A percentile compares a stretch with the other conserved stretches of the same genome.
Evolutionary conservation across 2,113 vertebrate genomes (phyloP).

Genomic region (Solea solea): DNA sequence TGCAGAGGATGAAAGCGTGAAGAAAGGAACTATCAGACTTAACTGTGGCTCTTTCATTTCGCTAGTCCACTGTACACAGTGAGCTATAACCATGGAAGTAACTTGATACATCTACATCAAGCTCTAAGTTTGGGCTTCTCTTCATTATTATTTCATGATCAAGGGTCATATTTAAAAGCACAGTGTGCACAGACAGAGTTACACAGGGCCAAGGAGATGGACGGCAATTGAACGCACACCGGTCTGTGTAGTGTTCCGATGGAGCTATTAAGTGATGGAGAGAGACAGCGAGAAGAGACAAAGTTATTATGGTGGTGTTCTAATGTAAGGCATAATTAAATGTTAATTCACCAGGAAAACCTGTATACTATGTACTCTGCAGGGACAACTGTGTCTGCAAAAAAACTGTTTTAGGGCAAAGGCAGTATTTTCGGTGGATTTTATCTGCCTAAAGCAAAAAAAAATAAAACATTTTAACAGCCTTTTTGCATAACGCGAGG

Average conservation of each 20-base stretch:
- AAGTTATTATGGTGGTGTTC: conserved; percentile 29
- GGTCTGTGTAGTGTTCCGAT: conserved; percentile 8
- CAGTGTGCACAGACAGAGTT: conserved; percentile 4
- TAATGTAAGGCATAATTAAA: conserved; percentile 57
- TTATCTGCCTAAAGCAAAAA: conserved; percentile 1
- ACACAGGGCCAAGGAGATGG: conserved; percentile 6
- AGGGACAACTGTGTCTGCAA: conserved; percentile 4
- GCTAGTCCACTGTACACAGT: neutral
- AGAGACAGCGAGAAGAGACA: conserved; percentile 18
- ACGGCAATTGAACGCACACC: conserved; percentile 23
- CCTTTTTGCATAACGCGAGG: neutral
- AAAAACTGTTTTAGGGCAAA: conserved; percentile 16
- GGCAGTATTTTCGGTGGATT: neutral
- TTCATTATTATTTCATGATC: conserved; percentile 27
- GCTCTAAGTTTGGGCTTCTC: neutral
- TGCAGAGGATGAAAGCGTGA: neutral
- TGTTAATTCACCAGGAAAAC: conserved; percentile 47
- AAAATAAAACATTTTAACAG: neutral
- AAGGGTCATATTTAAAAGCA: conserved; percentile 35
- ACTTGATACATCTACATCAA: neutral
- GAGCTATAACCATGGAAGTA: neutral
- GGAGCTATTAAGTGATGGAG: conserved; percentile 34
- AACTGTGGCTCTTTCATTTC: conserved; percentile 6
- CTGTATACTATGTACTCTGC: neutral
- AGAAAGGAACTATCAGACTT: conserved; percentile 8